Evolutionary conservation across 2,797 vertebrate species (phyloP), one percentile per base, ranked within the genome.

Genomic region (Pyrocephalus nanus): DNA sequence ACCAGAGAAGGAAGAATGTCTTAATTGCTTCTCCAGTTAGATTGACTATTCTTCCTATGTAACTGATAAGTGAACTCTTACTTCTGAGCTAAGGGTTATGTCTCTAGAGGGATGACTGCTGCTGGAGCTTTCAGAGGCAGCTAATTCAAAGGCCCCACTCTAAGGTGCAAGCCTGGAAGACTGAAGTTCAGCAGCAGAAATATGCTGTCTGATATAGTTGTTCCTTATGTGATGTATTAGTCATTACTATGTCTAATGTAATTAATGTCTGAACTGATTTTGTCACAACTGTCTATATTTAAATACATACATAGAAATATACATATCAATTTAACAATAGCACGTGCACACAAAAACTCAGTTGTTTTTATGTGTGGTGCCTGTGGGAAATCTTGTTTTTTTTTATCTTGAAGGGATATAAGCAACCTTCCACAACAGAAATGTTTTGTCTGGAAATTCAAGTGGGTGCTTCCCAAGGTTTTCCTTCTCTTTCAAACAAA

Each of bases 301-400:
- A 20, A 32, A 34, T 67, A 45, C 7, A 26, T 29, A 19, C 12
- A 21, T 18, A 30, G 0, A 2, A 8, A 47, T 47, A 20, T 7
- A 36, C 8, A 18, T 8, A 42, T 26, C 16, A 22, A 53, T 48
- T 7, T 73, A 48, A 47, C 20, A 54, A 19, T 57, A 79, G 36
- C n/a, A 27, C 3, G 3, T 9, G 47, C 25, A 17, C 1, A 72
- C 4, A 77, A 36, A 61, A 38, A 0, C 8, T 51, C 4, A 11
- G 48, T 80, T 65, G 5, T 32, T 84, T 72, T 6, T 36, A 20
- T 20, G 5, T 43, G 27, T 83, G 19, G 8, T 53, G 43, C 1
- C 0, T 25, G 26, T 19, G 2, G 67, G 53, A 90, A 64, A 62
- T 45, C 19, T 57, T 34, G 5, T 4, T 36, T 75, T 86, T 75